These are phyloP conservation scores for Psilopsiagon aurifrons DNA, from an alignment of 2,113 vertebrate species.

Conservation along the genomic window DNA sequence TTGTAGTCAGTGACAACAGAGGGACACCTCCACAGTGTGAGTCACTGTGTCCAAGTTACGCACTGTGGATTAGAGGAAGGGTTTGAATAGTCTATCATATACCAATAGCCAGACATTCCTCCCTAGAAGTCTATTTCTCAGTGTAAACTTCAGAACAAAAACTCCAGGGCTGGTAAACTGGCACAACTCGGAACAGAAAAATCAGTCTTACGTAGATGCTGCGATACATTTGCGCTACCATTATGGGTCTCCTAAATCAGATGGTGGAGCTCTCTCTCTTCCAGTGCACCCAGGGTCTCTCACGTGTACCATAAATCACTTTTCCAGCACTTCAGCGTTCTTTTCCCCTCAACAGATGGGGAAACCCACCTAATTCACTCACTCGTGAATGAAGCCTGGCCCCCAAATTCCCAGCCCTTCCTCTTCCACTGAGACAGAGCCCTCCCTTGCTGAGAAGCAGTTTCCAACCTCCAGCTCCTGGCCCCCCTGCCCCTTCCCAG, in stretches of 20 bases:
- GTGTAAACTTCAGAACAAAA: not conserved
- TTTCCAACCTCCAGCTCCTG: not conserved
- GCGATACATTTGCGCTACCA: not conserved
- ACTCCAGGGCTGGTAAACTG: not conserved
- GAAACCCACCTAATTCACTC: not conserved
- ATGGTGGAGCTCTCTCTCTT: not conserved
- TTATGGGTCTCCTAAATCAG: not conserved
- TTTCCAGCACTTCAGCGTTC: not conserved
- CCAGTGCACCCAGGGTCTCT: not conserved
- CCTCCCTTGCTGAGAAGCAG: not conserved
- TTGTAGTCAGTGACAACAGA: not conserved
- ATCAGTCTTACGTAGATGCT: not conserved
- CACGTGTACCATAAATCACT: not conserved
- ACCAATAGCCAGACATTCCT: not conserved
- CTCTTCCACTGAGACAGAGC: rapidly evolving
- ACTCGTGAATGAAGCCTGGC: not conserved
- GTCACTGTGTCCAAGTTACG: not conserved
- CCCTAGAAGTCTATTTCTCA: not conserved
- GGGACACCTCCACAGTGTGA: not conserved
- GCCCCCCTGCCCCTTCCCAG: not conserved
- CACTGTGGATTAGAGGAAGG: not conserved
- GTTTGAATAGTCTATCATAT: not conserved
- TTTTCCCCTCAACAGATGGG: not conserved
- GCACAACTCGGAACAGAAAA: not conserved
- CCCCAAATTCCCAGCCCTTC: not conserved